These are phyloP conservation scores for Eurytoma californica DNA, from an alignment of 2,888 invertebrate genomes.

Conservation along the genomic window DNA sequence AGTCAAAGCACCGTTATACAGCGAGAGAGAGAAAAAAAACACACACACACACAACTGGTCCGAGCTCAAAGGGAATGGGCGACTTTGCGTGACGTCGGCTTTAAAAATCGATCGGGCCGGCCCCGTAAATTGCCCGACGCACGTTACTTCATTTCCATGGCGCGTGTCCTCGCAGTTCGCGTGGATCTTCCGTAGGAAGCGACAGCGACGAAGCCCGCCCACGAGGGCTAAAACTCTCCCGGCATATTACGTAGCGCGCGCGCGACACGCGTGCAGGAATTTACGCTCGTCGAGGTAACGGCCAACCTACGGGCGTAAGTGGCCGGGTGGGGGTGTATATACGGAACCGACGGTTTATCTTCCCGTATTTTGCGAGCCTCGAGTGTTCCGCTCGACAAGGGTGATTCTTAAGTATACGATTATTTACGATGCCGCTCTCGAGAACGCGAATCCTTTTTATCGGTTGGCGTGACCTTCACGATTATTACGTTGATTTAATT, in stretches of 20 bases:
- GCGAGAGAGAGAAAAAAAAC: neutral
- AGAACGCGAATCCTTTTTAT: no score
- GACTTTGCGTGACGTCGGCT: neutral
- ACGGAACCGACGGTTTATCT: no score
- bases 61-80: neutral
- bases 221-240: neutral
- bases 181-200: neutral
- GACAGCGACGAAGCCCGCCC: neutral
- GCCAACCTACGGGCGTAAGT: neutral
- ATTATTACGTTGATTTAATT: no score
- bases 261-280: slow-evolving; percentile 30
- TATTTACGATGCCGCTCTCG: no score
- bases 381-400: no score
- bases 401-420: no score
- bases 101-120: slow-evolving; percentile 1
- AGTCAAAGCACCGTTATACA: slow-evolving; percentile 24
- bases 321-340: no score
- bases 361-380: no score
- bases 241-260: slow-evolving; percentile 12
- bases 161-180: slow-evolving; percentile 14
- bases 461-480: no score
- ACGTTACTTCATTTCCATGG: slow-evolving; percentile 9
- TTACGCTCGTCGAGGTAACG: slow-evolving; percentile 28
- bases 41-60: neutral
- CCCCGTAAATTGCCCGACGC: neutral